A percentile compares a stretch with the other conserved stretches of the same genome.
These are phyloP conservation scores for Chymomyza procnemis DNA, from an alignment of 2,888 invertebrate species.

Conservation along the genomic window DNA sequence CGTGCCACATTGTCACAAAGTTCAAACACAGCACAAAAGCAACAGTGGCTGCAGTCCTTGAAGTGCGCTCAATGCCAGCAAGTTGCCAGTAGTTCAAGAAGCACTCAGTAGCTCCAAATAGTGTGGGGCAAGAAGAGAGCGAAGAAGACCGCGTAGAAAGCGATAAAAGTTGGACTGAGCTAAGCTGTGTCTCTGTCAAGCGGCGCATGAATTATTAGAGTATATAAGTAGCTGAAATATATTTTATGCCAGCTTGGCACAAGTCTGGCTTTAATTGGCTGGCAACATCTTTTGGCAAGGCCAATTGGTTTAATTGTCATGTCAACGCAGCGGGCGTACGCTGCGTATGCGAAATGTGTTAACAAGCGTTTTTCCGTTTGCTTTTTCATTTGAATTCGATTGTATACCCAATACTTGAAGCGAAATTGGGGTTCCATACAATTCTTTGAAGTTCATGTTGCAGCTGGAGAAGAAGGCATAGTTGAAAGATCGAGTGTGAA, in stretches of 20 bases:
- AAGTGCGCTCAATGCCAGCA: not conserved
- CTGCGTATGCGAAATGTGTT: slow-evolving; percentile 37
- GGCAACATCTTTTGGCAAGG: slow-evolving; percentile 11
- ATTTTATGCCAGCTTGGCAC: slow-evolving; percentile 20
- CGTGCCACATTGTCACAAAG: too few species aligned
- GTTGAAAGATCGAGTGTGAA: too few species aligned
- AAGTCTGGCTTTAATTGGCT: slow-evolving; percentile 1
- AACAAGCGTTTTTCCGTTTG: slow-evolving; percentile 24
- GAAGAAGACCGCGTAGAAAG: too few species aligned
- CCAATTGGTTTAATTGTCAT: slow-evolving; percentile 51
- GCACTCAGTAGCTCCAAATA: not conserved
- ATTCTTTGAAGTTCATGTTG: not conserved
- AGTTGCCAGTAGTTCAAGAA: not conserved
- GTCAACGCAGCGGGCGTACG: slow-evolving; percentile 27
- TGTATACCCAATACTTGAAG: not conserved
- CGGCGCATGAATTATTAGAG: slow-evolving; percentile 32
- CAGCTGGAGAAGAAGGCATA: too few species aligned
- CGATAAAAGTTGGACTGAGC: not conserved
- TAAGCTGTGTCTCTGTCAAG: slow-evolving; percentile 23
- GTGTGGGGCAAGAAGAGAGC: too few species aligned
- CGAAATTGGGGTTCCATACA: not conserved
- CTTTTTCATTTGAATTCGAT: not conserved
- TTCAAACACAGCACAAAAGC: not conserved
- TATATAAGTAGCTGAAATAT: slow-evolving; percentile 11
- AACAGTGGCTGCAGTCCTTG: not conserved